Base-by-base conservation (phyloP, 2,888 invertebrate species). In the Isotomurus palustris region DNA sequence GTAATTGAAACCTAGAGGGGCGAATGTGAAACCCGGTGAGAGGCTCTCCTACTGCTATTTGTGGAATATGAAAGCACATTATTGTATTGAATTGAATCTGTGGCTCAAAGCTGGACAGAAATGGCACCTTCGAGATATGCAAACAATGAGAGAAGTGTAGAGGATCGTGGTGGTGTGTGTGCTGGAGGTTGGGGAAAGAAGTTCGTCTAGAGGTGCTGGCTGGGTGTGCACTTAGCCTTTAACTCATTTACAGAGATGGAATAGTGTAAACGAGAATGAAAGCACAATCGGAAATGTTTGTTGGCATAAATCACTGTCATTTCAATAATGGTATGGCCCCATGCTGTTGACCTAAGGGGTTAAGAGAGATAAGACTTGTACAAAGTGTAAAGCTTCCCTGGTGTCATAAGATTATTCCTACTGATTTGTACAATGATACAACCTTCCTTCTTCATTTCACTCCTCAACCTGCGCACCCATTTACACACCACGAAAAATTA, bases 331-430 rank as follows among this genome's bases (percentile, higher is more conserved):
- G 35, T 5, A 14, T 24, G 22, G 24, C 38, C 45, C 45, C 45
- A 45, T 45, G 29, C 50, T 50, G 50, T 50, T 50, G 50, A 50
- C 50, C 50, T 50, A 50, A 50, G 50, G 50, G 50, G 50, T 50
- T 50, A 22, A 17, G 12, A 27, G 27, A 35, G 38, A 50, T 50
- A 50, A 49, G 50, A 50, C 35, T n/a, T 14, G 38, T n/a, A 24
- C 12, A 43, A 35, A 35, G 50, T 50, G 40, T 50, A 29, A 25
- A 43, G 43, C 43, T 43, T 43, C 19, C 24, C 22, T 6, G 24
- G 24, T 43, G 43, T 43, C 43, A 43, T 43, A 43, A 43, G 14
- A 50, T 50, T 50, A 50, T 38, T 38, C 35, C 21, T 50, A 40
- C 50, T 50, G 50, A 50, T 50, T 4, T 21, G 12, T n/a, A 19